A percentile compares a stretch with the other conserved stretches of the same genome.
Evolutionary conservation across 2,113 vertebrate species (phyloP).

Genomic region (Brevimyrus niger): DNA sequence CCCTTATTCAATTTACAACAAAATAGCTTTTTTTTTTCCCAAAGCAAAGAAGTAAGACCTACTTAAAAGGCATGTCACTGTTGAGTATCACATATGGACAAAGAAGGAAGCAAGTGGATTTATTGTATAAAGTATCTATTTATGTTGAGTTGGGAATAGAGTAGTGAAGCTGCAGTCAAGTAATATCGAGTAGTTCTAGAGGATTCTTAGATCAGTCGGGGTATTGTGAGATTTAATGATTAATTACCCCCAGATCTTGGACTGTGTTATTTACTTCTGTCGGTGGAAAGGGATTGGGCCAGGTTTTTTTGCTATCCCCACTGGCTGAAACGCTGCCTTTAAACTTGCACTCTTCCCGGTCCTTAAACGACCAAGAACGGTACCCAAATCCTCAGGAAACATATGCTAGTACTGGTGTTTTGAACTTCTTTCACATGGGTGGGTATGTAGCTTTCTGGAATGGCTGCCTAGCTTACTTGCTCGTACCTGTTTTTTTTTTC

Average conservation of each 20-base stretch:
- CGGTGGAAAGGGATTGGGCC: not conserved
- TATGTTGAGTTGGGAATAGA: not conserved
- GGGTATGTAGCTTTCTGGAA: not conserved
- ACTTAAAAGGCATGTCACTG: not conserved
- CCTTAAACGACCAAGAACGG: not conserved
- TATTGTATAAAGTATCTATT: not conserved
- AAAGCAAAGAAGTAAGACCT: not conserved
- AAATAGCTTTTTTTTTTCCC: not conserved
- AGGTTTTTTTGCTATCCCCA: not conserved
- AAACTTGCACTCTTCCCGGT: not conserved
- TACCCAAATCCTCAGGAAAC: not conserved
- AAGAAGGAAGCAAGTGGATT: not conserved
- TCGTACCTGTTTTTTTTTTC: not conserved
- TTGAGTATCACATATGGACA: not conserved
- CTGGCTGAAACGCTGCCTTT: not conserved
- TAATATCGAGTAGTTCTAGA: not conserved
- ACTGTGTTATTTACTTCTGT: not conserved
- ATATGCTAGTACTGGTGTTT: not conserved
- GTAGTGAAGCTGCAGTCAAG: not conserved
- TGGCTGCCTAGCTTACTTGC: not conserved
- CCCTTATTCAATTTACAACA: not conserved
- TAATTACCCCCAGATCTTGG: not conserved
- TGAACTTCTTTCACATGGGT: not conserved
- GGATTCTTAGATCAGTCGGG: not conserved
- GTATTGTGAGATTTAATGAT: not conserved